Conservation (phyloP, 92 coral and sea anemone species). For the Isaurus tuberculatus region DNA sequence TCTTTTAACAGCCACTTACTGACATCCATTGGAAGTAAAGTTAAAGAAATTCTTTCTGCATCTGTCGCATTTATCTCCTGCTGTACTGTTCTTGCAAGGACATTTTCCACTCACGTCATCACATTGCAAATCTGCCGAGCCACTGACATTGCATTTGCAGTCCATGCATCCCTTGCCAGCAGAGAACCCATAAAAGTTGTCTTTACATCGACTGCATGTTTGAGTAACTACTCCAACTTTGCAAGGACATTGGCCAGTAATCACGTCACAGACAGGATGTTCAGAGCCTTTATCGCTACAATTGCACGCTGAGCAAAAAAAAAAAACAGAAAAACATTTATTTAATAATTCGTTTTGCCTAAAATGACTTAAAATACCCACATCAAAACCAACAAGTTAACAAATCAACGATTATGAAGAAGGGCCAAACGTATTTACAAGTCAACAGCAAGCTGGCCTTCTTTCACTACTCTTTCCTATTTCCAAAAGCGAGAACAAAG, state of each 20-base stretch:
- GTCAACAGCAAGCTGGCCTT: too few species aligned
- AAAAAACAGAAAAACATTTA: not conserved
- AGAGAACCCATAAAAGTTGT: conserved; percentile 77
- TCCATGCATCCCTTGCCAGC: conserved; percentile 88
- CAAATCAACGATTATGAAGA: too few species aligned
- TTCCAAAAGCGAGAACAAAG: too few species aligned
- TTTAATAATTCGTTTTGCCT: not conserved
- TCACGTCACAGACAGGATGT: conserved; percentile 83
- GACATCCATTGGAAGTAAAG: conserved; percentile 93
- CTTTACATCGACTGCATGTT: conserved; percentile 84
- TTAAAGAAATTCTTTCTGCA: conserved; percentile 82
- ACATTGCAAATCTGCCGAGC: conserved; percentile 85
- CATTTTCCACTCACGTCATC: conserved; percentile 81
- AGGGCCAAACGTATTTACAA: too few species aligned
- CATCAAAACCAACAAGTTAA: too few species aligned
- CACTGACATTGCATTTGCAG: conserved; percentile 87
- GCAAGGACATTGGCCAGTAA: conserved; percentile 92
- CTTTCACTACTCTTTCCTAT: too few species aligned
- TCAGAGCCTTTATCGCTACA: conserved; percentile 80
- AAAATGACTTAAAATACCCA: not conserved
- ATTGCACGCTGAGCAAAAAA: conserved; percentile 70
- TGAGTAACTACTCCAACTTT: conserved; percentile 80
- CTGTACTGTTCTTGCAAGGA: conserved; percentile 90
- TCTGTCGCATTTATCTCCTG: conserved; percentile 85
- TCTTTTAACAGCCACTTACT: conserved; percentile 72